Conservation (phyloP, 2,113 vertebrate species). For the Chlorodrepanis virens region DNA sequence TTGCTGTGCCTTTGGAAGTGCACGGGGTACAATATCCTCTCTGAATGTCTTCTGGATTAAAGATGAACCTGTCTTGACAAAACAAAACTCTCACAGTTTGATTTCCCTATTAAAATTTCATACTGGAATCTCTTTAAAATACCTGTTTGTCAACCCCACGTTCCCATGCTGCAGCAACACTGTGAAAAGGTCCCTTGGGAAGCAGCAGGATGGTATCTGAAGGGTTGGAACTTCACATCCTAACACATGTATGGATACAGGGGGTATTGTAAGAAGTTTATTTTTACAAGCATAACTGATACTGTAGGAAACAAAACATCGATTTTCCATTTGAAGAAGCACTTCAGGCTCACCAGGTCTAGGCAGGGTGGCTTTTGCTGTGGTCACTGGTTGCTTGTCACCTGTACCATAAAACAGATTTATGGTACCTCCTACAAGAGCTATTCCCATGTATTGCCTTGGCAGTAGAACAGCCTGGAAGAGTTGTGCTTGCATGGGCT, state of each 20-base stretch:
- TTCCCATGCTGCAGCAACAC: background rate
- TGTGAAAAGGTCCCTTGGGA: background rate
- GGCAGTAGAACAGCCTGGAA: background rate
- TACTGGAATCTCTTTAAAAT: background rate
- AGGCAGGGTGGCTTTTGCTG: background rate
- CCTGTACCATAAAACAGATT: background rate
- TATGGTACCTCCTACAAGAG: background rate
- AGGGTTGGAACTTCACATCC: background rate
- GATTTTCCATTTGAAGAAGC: background rate
- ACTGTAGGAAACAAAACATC: background rate
- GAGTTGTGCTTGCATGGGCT: background rate
- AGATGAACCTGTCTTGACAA: background rate
- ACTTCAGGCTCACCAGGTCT: background rate
- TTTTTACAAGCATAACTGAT: background rate
- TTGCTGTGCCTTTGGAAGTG: background rate
- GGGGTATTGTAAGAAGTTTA: background rate
- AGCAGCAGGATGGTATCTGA: background rate
- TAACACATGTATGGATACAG: background rate
- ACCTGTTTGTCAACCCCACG: background rate
- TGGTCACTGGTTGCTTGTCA: background rate
- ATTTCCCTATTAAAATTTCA: background rate
- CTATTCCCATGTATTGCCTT: background rate
- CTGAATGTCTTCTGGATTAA: background rate
- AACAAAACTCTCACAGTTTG: background rate
- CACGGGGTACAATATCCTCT: background rate